phyloP scores from a whole-genome alignment of 2,888 invertebrate species.

The Eristalinus sepulchralis region DNA sequence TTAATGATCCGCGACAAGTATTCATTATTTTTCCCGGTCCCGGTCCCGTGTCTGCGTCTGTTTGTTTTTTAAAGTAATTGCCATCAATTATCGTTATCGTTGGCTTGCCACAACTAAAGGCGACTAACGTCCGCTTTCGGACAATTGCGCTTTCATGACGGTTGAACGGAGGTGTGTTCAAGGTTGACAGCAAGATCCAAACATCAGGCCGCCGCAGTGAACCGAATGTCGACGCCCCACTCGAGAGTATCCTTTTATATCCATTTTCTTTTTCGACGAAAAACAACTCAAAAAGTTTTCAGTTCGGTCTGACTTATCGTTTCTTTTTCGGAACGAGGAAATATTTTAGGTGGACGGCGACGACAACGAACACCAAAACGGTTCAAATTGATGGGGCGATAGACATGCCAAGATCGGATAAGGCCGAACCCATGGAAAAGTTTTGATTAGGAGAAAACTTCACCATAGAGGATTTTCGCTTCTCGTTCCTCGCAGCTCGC shows the following conservation, averaged over 20 bases:
- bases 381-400: conserved; percentile 67
- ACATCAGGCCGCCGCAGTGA: neutral
- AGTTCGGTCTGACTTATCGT: neutral
- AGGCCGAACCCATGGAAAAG: conserved; percentile 58
- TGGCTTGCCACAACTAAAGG: neutral
- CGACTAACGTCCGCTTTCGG: neutral
- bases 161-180: neutral
- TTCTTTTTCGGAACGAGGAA: conserved; percentile 12
- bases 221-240: neutral
- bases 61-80: conserved; percentile 33
- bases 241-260: conserved; percentile 7
- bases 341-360: conserved; percentile 57
- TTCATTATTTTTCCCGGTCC: conserved; percentile 1
- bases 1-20: conserved; percentile 44
- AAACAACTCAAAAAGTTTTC: conserved; percentile 49
- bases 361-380: conserved; percentile 18
- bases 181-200: neutral
- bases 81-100: conserved; percentile 27
- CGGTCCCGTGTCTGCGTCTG: neutral
- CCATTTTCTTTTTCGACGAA: conserved; percentile 13
- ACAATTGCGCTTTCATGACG: neutral
- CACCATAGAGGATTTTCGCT: conserved; percentile 46
- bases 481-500: conserved; percentile 29
- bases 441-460: conserved; percentile 71
- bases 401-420: conserved; percentile 70